These are phyloP conservation scores for Monarcha castaneiventris DNA, from an alignment of 2,113 vertebrate genomes.

Conservation along the genomic window DNA sequence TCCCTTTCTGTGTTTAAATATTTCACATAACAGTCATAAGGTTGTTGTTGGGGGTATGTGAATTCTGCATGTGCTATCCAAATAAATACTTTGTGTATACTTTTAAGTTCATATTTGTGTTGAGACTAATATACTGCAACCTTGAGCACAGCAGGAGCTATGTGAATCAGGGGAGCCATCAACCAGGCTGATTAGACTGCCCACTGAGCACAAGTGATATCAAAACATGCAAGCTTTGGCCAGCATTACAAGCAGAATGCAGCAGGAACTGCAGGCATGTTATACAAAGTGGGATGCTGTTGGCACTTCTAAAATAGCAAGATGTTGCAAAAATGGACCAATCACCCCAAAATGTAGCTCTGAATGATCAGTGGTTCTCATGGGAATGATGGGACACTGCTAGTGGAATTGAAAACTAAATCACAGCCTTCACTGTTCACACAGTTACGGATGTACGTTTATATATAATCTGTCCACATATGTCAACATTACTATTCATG, in stretches of 20 bases:
- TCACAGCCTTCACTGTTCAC: slow-evolving; percentile 23
- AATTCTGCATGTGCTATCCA: slow-evolving; percentile 11
- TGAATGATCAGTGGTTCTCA: slow-evolving; percentile 41
- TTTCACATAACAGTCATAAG: slow-evolving; percentile 3
- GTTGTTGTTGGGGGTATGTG: background rate
- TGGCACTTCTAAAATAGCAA: slow-evolving; percentile 4
- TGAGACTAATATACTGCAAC: slow-evolving; percentile 57
- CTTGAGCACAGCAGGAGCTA: slow-evolving; percentile 53
- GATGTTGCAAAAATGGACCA: slow-evolving; percentile 44
- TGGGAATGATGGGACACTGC: slow-evolving; percentile 10
- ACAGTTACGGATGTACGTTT: slow-evolving; percentile 7
- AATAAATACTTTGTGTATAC: slow-evolving; percentile 42
- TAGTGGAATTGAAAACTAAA: slow-evolving; percentile 55
- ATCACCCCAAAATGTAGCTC: slow-evolving; percentile 37
- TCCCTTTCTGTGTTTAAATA: background rate
- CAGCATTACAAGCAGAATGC: slow-evolving; percentile 29
- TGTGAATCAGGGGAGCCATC: slow-evolving; percentile 32
- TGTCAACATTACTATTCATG: slow-evolving; percentile 51
- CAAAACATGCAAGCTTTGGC: slow-evolving; percentile 27
- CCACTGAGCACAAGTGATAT: slow-evolving; percentile 30
- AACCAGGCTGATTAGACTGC: slow-evolving; percentile 36
- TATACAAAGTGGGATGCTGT: background rate
- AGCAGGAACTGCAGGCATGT: background rate
- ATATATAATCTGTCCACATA: slow-evolving; percentile 55
- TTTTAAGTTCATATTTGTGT: slow-evolving; percentile 47